Base-by-base conservation (phyloP, 2,797 vertebrate genomes). In the Acipenser oxyrinchus region DNA sequence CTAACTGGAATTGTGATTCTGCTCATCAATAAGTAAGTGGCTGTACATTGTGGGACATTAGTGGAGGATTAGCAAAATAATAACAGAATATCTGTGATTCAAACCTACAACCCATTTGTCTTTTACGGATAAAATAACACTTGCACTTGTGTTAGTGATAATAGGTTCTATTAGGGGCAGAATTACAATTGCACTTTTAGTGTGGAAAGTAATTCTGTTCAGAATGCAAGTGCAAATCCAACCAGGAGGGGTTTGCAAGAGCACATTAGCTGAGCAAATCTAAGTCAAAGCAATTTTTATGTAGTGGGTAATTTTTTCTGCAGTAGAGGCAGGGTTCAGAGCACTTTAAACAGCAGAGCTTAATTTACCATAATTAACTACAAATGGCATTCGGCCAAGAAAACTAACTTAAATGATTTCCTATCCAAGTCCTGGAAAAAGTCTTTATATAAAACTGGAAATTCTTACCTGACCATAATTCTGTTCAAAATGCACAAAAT, bases 381-480 rank as follows among this genome's bases (percentile, higher is more conserved):
- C 60, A 10, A 48, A 23, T 55, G 65, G 69, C 55, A 60, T 49
- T 51, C 48, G 48, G 8, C 60, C 65, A 50, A 51, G 15, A 70
- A 60, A 53, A 62, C 61, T n/a, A 49, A 48, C 62, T 60, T 50
- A 58, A 58, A 48, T 55, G 37, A n/a, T 51, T 63, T 66, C 60
- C n/a, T 63, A 37, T 51, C 61, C 53, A 10, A 23, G 62, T 23
- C 61, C 61, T 37, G 62, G 62, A 67, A 63, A 10, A 67, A 59
- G 67, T 60, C 62, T 52, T 55, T 37, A 18, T 50, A 71, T 64
- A 60, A 58, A 60, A 71, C 50, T 37, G 48, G 50, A 73, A 75
- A 60, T 62, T 72, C 53, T 66, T 64, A 61, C 49, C 70, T 66
- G 72, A 74, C 80, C 76, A 65, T 81, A 78, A 80, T 79, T 77